Conservation (phyloP, 2,888 invertebrate genomes). For the Chironomus riparius region DNA sequence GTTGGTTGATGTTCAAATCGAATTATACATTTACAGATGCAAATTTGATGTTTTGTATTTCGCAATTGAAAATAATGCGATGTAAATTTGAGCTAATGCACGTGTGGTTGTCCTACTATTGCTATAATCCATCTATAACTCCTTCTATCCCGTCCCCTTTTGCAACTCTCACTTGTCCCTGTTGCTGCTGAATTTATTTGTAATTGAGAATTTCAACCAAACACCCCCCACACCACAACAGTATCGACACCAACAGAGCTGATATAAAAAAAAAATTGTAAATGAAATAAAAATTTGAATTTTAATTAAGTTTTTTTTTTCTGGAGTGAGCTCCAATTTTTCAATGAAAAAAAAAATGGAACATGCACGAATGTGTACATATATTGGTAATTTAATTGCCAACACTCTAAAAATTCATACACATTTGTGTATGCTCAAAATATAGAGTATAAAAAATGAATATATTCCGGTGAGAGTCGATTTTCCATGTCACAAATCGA, state of each 20-base stretch:
- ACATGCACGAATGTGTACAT: not conserved
- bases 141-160: not conserved
- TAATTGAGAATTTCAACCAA: no score
- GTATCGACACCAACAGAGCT: not conserved
- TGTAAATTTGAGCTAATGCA: not conserved
- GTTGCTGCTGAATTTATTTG: not conserved
- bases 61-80: not conserved
- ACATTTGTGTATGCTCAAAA: not conserved
- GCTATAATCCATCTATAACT: not conserved
- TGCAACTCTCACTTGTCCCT: not conserved
- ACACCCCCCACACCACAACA: not conserved
- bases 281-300: not conserved
- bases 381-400: not conserved
- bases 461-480: not conserved
- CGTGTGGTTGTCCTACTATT: not conserved
- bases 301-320: constrained; percentile 11
- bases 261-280: no score
- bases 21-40: not conserved
- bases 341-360: not conserved
- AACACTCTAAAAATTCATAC: not conserved
- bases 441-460: not conserved
- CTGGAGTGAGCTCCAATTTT: not conserved
- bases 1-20: not conserved
- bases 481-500: constrained; percentile 12
- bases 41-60: not conserved